Evolutionary conservation across 37 sponge, comb jelly and placozoan genomes (phyloP).

Genomic region (Chondrilla cf. caribensis): DNA sequence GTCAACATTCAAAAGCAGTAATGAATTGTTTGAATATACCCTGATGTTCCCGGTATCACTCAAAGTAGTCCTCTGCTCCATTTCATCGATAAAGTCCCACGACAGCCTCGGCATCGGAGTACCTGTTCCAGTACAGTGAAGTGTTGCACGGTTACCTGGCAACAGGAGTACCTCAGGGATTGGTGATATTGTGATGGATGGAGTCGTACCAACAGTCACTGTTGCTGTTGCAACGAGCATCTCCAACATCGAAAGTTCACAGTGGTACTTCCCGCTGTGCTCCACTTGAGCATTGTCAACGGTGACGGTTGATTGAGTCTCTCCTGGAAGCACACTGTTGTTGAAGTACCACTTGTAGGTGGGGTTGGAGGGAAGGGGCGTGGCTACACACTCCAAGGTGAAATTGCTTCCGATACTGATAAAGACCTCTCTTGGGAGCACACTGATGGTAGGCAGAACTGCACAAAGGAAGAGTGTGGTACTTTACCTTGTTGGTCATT

Average conservation of each 20-base stretch:
- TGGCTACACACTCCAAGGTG: conserved; percentile 36
- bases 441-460: not conserved
- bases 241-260: conserved; percentile 27
- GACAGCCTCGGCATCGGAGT: conserved; percentile 23
- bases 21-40: not conserved
- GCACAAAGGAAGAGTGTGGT: not conserved
- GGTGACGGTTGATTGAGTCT: not conserved
- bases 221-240: not conserved
- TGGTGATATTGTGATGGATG: conserved; percentile 4
- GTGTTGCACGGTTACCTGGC: conserved; percentile 10
- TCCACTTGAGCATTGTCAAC: not conserved
- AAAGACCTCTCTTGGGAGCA: not conserved
- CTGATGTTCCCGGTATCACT: not conserved
- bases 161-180: conserved; percentile 12
- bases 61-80: not conserved
- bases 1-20: conserved; percentile 26
- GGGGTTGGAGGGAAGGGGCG: not conserved
- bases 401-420: not conserved
- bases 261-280: conserved; percentile 40
- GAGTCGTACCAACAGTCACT: conserved; percentile 48
- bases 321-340: conserved; percentile 10
- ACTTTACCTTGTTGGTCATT: too few relatives aligned
- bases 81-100: conserved; percentile 42
- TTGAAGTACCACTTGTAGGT: conserved; percentile 42
- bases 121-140: conserved; percentile 43